These are phyloP conservation scores for Galleria mellonella DNA, from an alignment of 1,140 invertebrate species.

Conservation along the genomic window DNA sequence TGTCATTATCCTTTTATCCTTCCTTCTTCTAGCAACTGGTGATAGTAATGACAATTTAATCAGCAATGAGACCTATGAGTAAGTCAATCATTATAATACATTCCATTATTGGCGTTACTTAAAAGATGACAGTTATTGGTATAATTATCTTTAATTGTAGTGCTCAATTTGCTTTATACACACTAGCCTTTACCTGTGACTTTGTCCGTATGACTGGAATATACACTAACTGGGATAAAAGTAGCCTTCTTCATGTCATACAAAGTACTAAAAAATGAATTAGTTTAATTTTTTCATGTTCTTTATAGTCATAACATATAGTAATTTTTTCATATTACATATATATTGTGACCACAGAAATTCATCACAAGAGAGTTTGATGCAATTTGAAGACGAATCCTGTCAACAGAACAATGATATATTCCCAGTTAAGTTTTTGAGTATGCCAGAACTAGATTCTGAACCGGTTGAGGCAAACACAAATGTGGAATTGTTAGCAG, in stretches of 20 bases:
- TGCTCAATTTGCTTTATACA: no score
- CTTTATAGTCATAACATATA: background rate
- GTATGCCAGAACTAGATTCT: constrained; percentile 54
- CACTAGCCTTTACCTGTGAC: no score
- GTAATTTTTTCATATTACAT: background rate
- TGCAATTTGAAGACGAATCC: constrained; percentile 38
- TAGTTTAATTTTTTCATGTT: background rate
- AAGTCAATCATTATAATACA: background rate
- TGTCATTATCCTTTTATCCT: constrained; percentile 13
- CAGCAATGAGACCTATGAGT: constrained; percentile 1
- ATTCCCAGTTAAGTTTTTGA: constrained; percentile 43
- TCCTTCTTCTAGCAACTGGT: constrained; percentile 14
- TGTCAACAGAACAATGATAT: constrained; percentile 39
- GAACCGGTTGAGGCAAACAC: constrained; percentile 29
- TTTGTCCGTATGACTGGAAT: no score
- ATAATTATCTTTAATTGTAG: no score
- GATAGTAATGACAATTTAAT: constrained; percentile 2
- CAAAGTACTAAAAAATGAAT: no score
- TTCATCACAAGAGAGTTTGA: constrained; percentile 34
- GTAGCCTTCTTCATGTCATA: no score
- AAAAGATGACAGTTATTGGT: no score
- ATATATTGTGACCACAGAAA: constrained; percentile 23
- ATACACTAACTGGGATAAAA: no score
- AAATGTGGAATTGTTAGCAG: constrained; percentile 43
- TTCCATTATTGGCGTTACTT: no score